Evolutionary conservation across 1,140 invertebrate species (phyloP), one percentile per base, ranked within the genome.

Genomic region (Archegozetes longisetosus): DNA sequence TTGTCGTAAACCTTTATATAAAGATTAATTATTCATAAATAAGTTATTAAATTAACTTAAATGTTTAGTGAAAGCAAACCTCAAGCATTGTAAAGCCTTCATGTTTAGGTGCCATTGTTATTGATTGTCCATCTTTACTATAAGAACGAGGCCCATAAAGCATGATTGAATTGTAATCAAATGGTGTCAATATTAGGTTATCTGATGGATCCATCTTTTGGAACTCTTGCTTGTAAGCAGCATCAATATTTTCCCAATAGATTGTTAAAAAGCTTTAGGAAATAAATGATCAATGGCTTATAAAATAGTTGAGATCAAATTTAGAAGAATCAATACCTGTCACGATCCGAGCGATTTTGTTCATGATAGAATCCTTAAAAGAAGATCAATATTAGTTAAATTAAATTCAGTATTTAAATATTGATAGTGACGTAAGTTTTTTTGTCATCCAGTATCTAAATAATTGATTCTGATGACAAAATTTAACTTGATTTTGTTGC

Each of bases 161-260:
- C 70, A 74, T 70, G 20, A 74, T 64, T n/a, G 69, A 70, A 4
- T 70, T 68, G 60, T 71, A 73, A 55, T 73, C 73, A 32, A 73
- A 66, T 3, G 29, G 12, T 14, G 55, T 66, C 13, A 64, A 32
- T 26, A 66, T 26, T 24, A 57, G 53, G 13, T 67, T 65, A 22
- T 67, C 22, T 14, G 56, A 22, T 2, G 58, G 65, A 14, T 56
- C 54, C 20, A 66, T 28, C n/a, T 66, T 67, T n/a, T 50, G 52
- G 32, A 67, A 67, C 27, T 66, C 58, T 6, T 61, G 46, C 13
- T 64, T 50, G 54, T 49, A 63, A 70, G 69, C 68, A 53, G 58
- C 27, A 23, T 60, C 28, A 17, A 74, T 69, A 58, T 74, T 73
- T n/a, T 66, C 60, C 62, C 62, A 67, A 28, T 69, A 61, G 12